Evolutionary conservation across 2,113 vertebrate genomes (phyloP).

Genomic region (Pipra filicauda): DNA sequence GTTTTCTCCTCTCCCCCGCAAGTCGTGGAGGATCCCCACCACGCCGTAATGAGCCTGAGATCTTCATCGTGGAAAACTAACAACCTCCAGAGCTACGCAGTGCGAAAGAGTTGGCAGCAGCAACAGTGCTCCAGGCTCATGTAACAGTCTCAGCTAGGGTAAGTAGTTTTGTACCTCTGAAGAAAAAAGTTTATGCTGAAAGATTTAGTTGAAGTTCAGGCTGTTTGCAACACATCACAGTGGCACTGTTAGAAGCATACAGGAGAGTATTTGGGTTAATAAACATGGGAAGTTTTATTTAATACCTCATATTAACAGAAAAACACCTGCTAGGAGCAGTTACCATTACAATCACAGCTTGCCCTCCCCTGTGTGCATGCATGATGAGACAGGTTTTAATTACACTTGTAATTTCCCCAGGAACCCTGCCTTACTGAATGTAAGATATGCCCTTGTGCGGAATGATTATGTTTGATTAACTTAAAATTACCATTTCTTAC

Average conservation of each 20-base stretch:
- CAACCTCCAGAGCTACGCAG: not conserved
- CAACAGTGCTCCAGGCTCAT: not conserved
- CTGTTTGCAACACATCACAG: not conserved
- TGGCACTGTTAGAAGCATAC: not conserved
- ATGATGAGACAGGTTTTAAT: conserved; percentile 48
- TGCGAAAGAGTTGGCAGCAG: not conserved
- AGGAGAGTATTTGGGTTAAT: not conserved
- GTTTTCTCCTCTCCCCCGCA: not conserved
- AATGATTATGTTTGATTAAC: not conserved
- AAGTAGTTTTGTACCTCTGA: not conserved
- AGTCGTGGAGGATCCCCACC: not conserved
- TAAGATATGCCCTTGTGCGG: not conserved
- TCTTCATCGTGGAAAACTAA: not conserved
- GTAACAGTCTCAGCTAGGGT: not conserved
- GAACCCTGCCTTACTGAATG: not conserved
- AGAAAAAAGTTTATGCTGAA: not conserved
- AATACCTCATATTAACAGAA: conserved; percentile 1
- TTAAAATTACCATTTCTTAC: not conserved
- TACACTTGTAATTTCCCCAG: conserved; percentile 46
- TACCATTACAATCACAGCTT: conserved; percentile 34
- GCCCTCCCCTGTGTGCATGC: not conserved
- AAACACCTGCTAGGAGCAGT: conserved; percentile 29
- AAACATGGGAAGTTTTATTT: conserved; percentile 14
- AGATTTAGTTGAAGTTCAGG: not conserved
- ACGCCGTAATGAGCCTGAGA: rapidly evolving